These are phyloP conservation scores for Parus major DNA, from an alignment of 2,113 vertebrate species.

Conservation along the genomic window DNA sequence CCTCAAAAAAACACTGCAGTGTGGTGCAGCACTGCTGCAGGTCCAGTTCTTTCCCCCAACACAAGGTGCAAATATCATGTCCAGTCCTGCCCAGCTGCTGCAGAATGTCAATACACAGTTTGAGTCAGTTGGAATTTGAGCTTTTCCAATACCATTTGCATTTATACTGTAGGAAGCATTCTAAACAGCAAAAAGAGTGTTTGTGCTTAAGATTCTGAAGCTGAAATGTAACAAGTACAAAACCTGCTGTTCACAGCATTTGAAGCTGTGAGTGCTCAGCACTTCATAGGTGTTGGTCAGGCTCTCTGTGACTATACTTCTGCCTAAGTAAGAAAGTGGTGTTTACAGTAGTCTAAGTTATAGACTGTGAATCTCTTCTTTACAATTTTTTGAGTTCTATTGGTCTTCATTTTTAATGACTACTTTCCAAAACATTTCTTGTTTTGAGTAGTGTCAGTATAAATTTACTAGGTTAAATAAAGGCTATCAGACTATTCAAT, in stretches of 20 bases:
- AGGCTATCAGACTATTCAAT: neutral
- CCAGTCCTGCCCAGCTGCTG: neutral
- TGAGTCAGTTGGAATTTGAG: neutral
- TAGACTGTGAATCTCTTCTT: neutral
- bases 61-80: neutral
- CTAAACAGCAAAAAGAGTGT: neutral
- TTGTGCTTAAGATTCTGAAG: neutral
- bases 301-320: neutral
- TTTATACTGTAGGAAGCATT: neutral
- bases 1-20: neutral
- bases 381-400: neutral
- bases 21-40: neutral
- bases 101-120: neutral
- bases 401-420: neutral
- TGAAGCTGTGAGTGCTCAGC: neutral
- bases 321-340: neutral
- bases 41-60: neutral
- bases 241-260: neutral
- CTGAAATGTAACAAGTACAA: neutral
- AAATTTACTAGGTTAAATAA: neutral
- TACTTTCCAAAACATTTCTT: neutral
- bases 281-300: neutral
- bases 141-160: neutral
- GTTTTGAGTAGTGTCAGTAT: neutral
- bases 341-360: accelerated